Evolutionary conservation across 2,113 vertebrate genomes (phyloP).

Genomic region (Stercorarius parasiticus): DNA sequence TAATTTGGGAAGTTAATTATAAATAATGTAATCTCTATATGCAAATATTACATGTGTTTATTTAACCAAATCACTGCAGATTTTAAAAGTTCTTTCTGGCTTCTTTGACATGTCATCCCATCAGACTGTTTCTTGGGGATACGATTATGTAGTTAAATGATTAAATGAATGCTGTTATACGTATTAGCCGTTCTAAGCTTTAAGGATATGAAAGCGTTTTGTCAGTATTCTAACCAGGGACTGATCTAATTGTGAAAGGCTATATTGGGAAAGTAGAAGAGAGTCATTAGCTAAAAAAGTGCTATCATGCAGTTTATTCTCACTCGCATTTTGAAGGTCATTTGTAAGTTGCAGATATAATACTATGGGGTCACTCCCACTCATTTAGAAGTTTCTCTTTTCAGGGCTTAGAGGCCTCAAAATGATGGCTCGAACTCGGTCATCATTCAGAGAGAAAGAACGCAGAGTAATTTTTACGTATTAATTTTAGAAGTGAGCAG

Average conservation of each 20-base stretch:
- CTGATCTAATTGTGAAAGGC: not conserved
- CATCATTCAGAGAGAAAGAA: not conserved
- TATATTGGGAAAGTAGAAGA: not conserved
- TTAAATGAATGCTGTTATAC: conserved; percentile 33
- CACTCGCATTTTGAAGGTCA: not conserved
- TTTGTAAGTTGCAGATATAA: not conserved
- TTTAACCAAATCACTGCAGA: conserved; percentile 59
- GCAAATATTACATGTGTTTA: conserved; percentile 58
- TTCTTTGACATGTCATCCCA: conserved; percentile 31
- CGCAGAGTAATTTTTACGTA: not conserved
- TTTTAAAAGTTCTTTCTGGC: conserved; percentile 41
- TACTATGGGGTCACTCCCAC: not conserved
- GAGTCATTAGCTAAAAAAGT: not conserved
- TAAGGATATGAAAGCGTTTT: not conserved
- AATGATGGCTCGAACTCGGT: not conserved
- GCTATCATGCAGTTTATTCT: not conserved
- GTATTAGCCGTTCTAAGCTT: not conserved
- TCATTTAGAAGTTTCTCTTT: not conserved
- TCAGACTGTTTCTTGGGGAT: conserved; percentile 28
- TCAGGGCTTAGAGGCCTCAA: not conserved
- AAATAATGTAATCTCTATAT: conserved; percentile 60
- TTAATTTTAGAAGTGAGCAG: not conserved
- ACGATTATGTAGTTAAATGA: conserved; percentile 64
- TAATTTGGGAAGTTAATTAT: conserved; percentile 57
- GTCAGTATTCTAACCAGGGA: not conserved